phyloP scores from a whole-genome alignment of 2,797 vertebrate species.

The Channallabes apus region DNA sequence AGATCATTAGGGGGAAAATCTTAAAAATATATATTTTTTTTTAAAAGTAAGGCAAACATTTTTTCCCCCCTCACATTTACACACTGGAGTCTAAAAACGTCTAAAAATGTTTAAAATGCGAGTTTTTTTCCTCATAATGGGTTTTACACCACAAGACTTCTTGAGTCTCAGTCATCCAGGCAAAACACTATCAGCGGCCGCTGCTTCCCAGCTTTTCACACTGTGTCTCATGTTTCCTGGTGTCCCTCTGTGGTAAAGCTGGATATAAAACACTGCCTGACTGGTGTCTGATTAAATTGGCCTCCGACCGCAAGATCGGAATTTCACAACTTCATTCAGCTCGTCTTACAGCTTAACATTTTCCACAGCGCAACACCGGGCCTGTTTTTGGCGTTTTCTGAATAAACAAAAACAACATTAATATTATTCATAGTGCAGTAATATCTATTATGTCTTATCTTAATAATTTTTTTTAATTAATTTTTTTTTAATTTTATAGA shows the following conservation, averaged over 20 bases:
- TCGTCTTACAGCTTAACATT: slow-evolving; percentile 31
- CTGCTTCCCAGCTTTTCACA: slow-evolving; percentile 36
- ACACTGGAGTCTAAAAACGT: no score
- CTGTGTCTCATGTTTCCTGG: slow-evolving; percentile 41
- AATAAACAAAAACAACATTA: neutral
- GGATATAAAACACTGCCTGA: slow-evolving; percentile 53
- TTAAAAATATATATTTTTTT: no score
- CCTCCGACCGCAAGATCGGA: slow-evolving; percentile 54
- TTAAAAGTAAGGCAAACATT: no score
- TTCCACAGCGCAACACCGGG: neutral
- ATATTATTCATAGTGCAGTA: neutral
- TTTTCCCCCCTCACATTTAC: no score
- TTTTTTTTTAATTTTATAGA: no score
- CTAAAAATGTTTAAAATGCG: no score
- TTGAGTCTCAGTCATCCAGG: slow-evolving; percentile 11
- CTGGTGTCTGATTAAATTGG: slow-evolving; percentile 58
- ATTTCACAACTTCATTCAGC: slow-evolving; percentile 52
- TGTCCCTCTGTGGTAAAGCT: slow-evolving; percentile 46
- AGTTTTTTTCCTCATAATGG: no score
- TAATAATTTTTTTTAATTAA: no score
- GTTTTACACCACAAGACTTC: neutral
- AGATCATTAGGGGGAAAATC: no score
- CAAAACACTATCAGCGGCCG: slow-evolving; percentile 47
- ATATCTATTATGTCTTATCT: no score
- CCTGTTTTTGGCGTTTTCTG: no score